A percentile compares a stretch with the other conserved stretches of the same genome.
Conservation (phyloP, 2,797 vertebrate species). For the Malurus splendens region DNA sequence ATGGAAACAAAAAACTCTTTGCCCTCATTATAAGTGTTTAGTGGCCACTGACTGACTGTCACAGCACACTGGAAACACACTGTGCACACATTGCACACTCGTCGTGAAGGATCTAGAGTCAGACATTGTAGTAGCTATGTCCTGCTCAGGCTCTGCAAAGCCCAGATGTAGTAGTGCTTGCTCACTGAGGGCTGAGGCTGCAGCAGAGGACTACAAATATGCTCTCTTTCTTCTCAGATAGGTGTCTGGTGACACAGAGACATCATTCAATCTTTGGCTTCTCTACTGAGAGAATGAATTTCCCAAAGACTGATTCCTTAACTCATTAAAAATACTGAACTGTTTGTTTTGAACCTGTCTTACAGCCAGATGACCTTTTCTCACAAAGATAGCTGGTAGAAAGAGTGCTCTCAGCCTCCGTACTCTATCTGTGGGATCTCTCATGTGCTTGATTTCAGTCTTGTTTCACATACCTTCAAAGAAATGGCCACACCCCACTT, state of each 20-base stretch:
- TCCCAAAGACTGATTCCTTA: background rate
- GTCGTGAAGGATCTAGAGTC: background rate
- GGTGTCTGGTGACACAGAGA: background rate
- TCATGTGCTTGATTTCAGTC: background rate
- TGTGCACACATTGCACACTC: background rate
- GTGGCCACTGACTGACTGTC: background rate
- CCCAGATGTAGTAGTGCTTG: background rate
- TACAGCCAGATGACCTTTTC: background rate
- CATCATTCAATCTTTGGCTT: background rate
- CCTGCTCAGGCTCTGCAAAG: background rate
- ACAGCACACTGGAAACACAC: background rate
- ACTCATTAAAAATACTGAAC: background rate
- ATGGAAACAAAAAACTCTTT: background rate
- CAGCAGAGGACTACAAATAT: fast-evolving
- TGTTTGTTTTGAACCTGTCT: background rate
- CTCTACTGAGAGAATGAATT: background rate
- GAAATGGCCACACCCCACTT: background rate
- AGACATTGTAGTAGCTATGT: background rate
- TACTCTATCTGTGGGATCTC: background rate
- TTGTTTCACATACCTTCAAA: background rate
- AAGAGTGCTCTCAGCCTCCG: background rate
- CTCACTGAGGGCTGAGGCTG: background rate
- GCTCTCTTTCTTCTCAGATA: background rate
- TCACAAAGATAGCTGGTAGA: background rate
- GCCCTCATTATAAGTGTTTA: background rate